phyloP scores from a whole-genome alignment of 1,140 invertebrate species.

The Pollicipes pollicipes region DNA sequence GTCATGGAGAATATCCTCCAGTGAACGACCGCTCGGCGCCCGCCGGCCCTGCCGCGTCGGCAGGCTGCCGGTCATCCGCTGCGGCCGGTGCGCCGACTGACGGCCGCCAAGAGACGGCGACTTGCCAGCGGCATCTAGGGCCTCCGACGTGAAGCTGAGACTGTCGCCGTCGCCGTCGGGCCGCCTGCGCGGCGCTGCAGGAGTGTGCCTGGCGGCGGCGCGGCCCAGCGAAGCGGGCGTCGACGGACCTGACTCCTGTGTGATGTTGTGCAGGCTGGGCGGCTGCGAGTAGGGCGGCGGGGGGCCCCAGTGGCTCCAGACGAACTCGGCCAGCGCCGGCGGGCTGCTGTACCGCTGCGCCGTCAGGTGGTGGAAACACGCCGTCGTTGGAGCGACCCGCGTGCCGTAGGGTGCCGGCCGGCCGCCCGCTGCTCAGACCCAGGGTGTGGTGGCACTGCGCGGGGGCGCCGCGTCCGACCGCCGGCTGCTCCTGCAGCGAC shows the following conservation, averaged over 20 bases:
- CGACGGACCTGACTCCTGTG: not conserved
- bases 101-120: not conserved
- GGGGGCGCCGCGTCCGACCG: too few species aligned
- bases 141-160: not conserved
- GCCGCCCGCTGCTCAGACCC: not conserved
- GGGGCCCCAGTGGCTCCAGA: not conserved
- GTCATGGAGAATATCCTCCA: not conserved
- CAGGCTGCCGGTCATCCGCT: not conserved
- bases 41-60: not conserved
- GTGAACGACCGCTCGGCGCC: not conserved
- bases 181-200: not conserved
- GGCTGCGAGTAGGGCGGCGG: not conserved
- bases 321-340: not conserved
- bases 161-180: not conserved
- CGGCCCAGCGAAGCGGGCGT: not conserved
- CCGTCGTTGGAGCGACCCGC: conserved; percentile 19
- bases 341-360: not conserved
- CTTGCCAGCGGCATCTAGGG: not conserved
- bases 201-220: not conserved
- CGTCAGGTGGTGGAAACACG: conserved; percentile 18
- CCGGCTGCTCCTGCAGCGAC: too few species aligned
- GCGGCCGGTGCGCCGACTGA: too few species aligned
- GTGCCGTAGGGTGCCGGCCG: not conserved
- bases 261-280: not conserved
- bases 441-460: not conserved